phyloP scores from a whole-genome alignment of 64 coral and sea anemone species.

The Montipora cactus region DNA sequence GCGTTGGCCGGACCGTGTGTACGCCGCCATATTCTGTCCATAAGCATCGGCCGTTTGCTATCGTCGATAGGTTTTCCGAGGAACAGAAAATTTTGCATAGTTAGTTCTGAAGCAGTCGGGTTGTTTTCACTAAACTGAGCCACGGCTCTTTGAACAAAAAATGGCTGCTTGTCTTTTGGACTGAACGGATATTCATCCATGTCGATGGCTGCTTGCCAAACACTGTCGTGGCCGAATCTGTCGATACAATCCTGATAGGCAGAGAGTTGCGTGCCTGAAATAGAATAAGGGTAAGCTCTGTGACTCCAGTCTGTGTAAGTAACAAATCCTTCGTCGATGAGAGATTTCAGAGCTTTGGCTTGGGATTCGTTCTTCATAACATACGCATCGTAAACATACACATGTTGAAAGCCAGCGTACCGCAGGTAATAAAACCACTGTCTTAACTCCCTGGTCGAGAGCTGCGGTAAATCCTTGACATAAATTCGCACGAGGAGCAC shows the following conservation, averaged over 20 bases:
- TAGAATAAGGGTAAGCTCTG: slow-evolving; percentile 70
- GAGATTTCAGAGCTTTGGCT: slow-evolving; percentile 30
- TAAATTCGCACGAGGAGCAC: slow-evolving; percentile 80
- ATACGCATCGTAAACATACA: slow-evolving; percentile 79
- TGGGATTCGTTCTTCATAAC: slow-evolving; percentile 69
- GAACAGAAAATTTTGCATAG: slow-evolving; percentile 82
- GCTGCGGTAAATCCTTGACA: slow-evolving; percentile 37
- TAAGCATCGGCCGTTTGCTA: slow-evolving; percentile 37
- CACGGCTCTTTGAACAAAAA: slow-evolving; percentile 62
- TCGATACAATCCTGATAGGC: slow-evolving; percentile 79
- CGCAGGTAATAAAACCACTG: slow-evolving; percentile 77
- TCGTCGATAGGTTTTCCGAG: slow-evolving; percentile 79
- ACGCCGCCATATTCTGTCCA: slow-evolving; percentile 70
- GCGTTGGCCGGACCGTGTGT: slow-evolving; percentile 65
- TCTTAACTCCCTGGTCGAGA: slow-evolving; percentile 65
- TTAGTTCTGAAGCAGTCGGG: slow-evolving; percentile 62
- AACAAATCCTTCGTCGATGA: slow-evolving; percentile 76
- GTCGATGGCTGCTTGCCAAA: slow-evolving; percentile 80
- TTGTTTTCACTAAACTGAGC: not conserved
- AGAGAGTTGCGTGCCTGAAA: slow-evolving; percentile 55
- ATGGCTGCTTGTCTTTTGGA: slow-evolving; percentile 47
- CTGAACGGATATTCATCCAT: slow-evolving; percentile 93
- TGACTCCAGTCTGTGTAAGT: slow-evolving; percentile 86
- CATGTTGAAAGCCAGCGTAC: slow-evolving; percentile 85
- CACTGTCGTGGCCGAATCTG: slow-evolving; percentile 50